Base-by-base conservation (phyloP, 2,888 invertebrate genomes). In the Lamellibrachia columna region DNA sequence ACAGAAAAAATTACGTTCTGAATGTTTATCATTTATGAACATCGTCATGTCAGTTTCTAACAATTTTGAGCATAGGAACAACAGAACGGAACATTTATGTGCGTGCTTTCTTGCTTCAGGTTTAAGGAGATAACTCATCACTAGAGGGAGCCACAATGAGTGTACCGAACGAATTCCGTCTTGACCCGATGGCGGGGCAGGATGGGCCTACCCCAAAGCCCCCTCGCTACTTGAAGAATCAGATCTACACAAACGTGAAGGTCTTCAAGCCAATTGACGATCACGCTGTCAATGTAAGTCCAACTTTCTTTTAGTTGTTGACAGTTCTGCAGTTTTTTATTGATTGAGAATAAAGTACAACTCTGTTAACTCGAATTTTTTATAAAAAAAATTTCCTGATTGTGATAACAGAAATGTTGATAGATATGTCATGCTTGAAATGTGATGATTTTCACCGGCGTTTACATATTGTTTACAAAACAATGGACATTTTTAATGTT, bases 221-320 rank as follows among this genome's bases (percentile, higher is more conserved):
- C 52, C 96, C 96, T 9, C 95, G 95, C n/a, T 96, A 95, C 95
- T 94, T 96, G 92, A 96, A 96, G 95, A 95, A 95, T 93, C 96
- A 96, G 94, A 95, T 96, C 93, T 96, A 96, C 95, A 94, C 95
- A 60, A 96, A 96, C 92, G 96, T 96, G 3, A 94, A 95, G 90
- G 96, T 96, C 94, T 96, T 96, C 94, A 94, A 95, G 91, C 94
- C 94, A 92, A 95, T 96, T 53, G 96, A 96, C 94, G 95, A 95
- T 92, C 96, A 96, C 94, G 96, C 96, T 75, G 95, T 96, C 93
- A 95, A 95, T 95, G 96, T 96, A 94, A 94, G 95, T 94, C 55
- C 28, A 75, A 3, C 2, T 58, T 58, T 11, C 11, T 58, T 58
- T 11, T 2, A 58, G 11, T 58, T 2, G 7, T 7, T 7, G 15